Evolutionary conservation across 2,797 vertebrate genomes (phyloP), one percentile per base, ranked within the genome.

Genomic region (Hoplostethus atlanticus): DNA sequence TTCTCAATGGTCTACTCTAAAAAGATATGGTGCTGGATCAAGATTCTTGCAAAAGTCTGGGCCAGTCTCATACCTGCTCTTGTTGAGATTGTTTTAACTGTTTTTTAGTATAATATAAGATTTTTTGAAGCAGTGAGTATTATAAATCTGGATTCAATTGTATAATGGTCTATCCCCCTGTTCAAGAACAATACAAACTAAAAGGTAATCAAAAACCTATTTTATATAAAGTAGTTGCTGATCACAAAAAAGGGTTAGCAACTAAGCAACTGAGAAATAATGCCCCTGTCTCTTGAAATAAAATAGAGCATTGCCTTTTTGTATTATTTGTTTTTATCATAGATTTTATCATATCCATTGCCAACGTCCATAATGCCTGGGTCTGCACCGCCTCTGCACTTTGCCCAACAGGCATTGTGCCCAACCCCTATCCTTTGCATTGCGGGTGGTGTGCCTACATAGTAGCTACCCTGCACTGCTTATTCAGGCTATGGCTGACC

Each of bases 1-100:
- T 66, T 73, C 51, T 85, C 80, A 79, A 59, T 77, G 54, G 46
- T 71, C 64, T 73, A 65, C 81, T 87, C 83, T 77, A 78, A 85
- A 86, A 87, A 87, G 84, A 68, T 76, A 53, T 58, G 42, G 21
- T 38, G 34, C 46, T 60, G 16, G 48, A 76, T 53, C 52, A 30
- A 36, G 31, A 28, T 13, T 74, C 47, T 53, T 81, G 10, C 50
- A 30, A 15, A 68, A 74, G 46, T 40, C 55, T 47, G 30, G 40
- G 54, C n/a, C 68, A 15, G 64, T 28, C 30, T 40, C 36, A 46
- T 36, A 31, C 0, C 6, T n/a, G 2, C 6, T 54, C 50, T 46
- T 68, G 44, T 25, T 25, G 31, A 55, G 36, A 78, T 64, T 40
- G 63, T 5, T 46, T 6, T 6, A 6, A 36, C 7, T 16, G 4